These are phyloP conservation scores for Thereva nobilitata DNA, from an alignment of 2,888 invertebrate species.

Conservation along the genomic window DNA sequence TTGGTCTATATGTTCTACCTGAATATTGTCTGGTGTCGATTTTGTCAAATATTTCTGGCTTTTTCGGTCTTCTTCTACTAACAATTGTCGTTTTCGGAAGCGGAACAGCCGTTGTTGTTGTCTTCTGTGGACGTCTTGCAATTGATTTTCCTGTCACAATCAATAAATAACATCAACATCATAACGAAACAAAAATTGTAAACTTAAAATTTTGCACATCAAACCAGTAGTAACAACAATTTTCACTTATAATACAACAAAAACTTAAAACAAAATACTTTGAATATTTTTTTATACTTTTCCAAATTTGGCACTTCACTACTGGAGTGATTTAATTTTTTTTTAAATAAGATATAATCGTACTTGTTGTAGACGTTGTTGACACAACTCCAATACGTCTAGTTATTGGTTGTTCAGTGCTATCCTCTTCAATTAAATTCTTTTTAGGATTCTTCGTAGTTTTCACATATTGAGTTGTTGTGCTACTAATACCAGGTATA, in stretches of 20 bases:
- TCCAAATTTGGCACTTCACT: too few species aligned
- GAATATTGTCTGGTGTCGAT: conserved; percentile 42
- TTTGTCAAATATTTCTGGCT: conserved; percentile 51
- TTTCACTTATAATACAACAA: too few species aligned
- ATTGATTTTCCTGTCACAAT: conserved; percentile 45
- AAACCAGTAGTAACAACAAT: too few species aligned
- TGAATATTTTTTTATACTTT: too few species aligned
- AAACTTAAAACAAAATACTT: too few species aligned
- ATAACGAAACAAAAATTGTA: too few species aligned
- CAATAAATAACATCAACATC: conserved; percentile 6
- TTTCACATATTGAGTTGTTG: conserved; percentile 14
- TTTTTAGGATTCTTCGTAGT: conserved; percentile 1
- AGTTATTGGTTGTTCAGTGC: conserved; percentile 14
- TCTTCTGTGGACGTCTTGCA: conserved; percentile 48
- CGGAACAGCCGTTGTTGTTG: conserved; percentile 44
- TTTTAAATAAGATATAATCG: too few species aligned
- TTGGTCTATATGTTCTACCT: conserved; percentile 51
- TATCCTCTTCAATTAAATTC: neutral
- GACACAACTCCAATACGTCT: conserved; percentile 28
- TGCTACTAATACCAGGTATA: conserved; percentile 34
- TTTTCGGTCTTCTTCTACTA: conserved; percentile 30
- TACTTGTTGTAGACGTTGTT: neutral
- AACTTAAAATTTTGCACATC: too few species aligned
- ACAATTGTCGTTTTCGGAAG: conserved; percentile 48
- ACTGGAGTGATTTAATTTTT: too few species aligned